A percentile compares a stretch with the other conserved stretches of the same genome.
phyloP scores from a whole-genome alignment of 64 coral and sea anemone species.

The Pocillopora damicornis region DNA sequence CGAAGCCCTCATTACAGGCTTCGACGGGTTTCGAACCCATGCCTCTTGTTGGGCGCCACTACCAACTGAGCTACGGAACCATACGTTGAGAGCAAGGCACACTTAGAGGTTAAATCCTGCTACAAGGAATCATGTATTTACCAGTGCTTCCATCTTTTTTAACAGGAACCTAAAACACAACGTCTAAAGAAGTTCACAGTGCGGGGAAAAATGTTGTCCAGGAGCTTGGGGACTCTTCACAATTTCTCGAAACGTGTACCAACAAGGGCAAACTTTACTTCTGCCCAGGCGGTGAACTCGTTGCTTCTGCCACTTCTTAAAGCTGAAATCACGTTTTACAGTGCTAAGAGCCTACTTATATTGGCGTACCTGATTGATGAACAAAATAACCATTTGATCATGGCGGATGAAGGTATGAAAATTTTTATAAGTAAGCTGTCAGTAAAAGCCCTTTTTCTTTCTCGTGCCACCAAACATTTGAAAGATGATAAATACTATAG shows the following conservation, averaged over 20 bases:
- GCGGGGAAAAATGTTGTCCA: constrained; percentile 56
- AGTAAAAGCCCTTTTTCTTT: no score
- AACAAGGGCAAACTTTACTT: constrained; percentile 47
- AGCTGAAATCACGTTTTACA: constrained; percentile 46
- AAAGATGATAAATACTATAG: no score
- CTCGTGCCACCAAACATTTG: no score
- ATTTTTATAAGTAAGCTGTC: background rate
- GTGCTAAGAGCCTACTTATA: constrained; percentile 57
- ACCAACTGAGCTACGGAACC: no score
- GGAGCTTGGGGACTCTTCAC: constrained; percentile 57
- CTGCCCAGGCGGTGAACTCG: constrained; percentile 28
- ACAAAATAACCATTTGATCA: constrained; percentile 79
- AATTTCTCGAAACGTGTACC: constrained; percentile 79
- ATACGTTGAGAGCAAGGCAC: no score
- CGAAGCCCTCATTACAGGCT: no score
- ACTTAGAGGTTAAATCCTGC: no score
- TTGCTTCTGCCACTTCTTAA: constrained; percentile 56
- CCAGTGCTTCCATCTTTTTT: no score
- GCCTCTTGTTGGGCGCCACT: no score
- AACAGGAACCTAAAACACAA: constrained; percentile 22
- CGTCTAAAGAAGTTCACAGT: constrained; percentile 35
- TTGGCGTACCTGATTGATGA: constrained; percentile 83
- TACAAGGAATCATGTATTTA: no score
- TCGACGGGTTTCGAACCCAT: no score
- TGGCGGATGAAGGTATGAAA: constrained; percentile 65